Evolutionary conservation across 2,888 invertebrate species (phyloP).

Genomic region (Campoplex nolae): DNA sequence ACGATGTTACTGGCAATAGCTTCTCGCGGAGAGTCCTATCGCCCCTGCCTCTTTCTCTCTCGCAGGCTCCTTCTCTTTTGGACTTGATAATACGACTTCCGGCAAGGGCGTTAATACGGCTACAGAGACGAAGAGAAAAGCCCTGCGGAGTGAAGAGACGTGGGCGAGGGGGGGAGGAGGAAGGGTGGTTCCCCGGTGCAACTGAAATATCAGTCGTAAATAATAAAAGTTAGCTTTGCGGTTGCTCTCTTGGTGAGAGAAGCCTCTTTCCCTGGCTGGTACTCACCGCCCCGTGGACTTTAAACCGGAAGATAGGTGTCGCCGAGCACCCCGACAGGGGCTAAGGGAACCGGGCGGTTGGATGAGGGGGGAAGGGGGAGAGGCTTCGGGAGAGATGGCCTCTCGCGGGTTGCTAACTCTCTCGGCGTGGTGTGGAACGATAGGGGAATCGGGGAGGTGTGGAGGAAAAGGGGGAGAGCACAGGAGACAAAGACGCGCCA

Average conservation of each 20-base stretch:
- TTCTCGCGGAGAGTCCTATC: neutral
- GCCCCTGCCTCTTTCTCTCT: neutral
- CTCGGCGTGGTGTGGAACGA: constrained; percentile 9
- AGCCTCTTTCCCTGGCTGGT: neutral
- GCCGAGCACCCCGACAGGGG: constrained; percentile 80
- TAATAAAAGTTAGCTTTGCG: constrained; percentile 84
- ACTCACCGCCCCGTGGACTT: constrained; percentile 76
- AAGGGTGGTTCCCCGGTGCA: constrained; percentile 68
- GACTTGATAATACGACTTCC: constrained; percentile 71
- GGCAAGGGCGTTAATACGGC: constrained; percentile 70
- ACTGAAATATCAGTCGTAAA: constrained; percentile 85
- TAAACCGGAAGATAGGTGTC: constrained; percentile 85
- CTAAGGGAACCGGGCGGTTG: constrained; percentile 57
- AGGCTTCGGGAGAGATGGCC: constrained; percentile 56
- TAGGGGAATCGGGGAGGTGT: constrained; percentile 64
- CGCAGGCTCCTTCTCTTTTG: constrained; percentile 26
- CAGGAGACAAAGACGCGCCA: constrained; percentile 84
- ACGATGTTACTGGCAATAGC: neutral
- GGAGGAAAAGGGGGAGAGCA: constrained; percentile 59
- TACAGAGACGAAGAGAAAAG: constrained; percentile 47
- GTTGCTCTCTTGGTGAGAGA: constrained; percentile 80
- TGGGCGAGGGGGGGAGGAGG: constrained; percentile 42
- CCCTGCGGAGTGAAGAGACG: constrained; percentile 1
- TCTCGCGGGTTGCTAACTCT: constrained; percentile 32
- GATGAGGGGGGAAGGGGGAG: constrained; percentile 16